Conservation (phyloP, 2,113 vertebrate genomes). For the Indicator maculatus region DNA sequence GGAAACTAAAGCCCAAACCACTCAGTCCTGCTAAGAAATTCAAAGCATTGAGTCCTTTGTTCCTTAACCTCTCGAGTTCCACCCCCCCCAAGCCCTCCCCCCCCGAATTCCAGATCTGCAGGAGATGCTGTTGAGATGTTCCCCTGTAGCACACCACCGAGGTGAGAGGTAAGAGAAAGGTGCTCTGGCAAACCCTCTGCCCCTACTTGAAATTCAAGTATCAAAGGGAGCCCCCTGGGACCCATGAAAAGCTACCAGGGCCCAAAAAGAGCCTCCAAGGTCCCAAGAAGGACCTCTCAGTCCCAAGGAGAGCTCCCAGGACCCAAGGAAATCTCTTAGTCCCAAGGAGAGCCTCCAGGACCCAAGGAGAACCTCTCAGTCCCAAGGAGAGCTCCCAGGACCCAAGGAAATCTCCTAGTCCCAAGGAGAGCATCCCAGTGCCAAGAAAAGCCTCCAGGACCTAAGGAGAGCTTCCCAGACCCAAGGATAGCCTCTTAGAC, state of each 20-base stretch:
- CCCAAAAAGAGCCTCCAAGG: not conserved
- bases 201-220: not conserved
- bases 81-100: not conserved
- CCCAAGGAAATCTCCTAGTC: no score
- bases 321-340: not conserved
- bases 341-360: not conserved
- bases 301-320: not conserved
- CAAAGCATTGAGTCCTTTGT: not conserved
- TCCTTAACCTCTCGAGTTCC: not conserved
- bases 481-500: not conserved
- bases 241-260: not conserved
- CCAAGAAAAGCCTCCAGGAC: not conserved
- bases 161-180: not conserved
- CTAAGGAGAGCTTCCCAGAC: not conserved
- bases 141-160: not conserved
- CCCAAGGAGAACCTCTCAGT: no score
- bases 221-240: not conserved
- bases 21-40: not conserved
- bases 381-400: not conserved
- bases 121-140: slow-evolving; percentile 43
- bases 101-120: slow-evolving; percentile 6
- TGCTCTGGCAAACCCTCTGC: not conserved
- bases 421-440: not conserved
- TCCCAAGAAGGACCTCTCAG: accelerated
- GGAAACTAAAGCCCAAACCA: not conserved